Base-by-base conservation (phyloP, 2,113 vertebrate genomes). In the Ophiodon elongatus region DNA sequence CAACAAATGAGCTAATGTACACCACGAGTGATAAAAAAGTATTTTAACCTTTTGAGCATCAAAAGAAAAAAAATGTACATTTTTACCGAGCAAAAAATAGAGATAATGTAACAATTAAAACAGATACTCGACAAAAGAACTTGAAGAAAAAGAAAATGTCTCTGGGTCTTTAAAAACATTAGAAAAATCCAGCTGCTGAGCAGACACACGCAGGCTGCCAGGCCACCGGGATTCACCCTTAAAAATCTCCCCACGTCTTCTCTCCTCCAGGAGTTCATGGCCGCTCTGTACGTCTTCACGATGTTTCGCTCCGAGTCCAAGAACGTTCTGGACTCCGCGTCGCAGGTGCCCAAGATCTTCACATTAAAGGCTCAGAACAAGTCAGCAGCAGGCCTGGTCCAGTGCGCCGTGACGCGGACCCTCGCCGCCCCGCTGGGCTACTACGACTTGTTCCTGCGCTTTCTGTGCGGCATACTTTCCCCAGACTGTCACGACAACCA, bases 361-460 rank as follows among this genome's bases (percentile, higher is more conserved):
- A 29, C 47, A 8, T 6, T 27, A 7, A 88, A 76, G 67, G 69
- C 71, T 15, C 73, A 70, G 6, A 43, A 2, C 50, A 89, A 35
- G 14, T 74, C 82, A 0, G 43, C 90, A 23, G 67, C 25, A 1
- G 82, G 86, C 0, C 66, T 96, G n/a, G 70, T 93, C 83, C 87
- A 88, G n/a, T 65, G 70, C 4, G 94, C 91, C 7, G 1, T 93
- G 25, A 33, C 41, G 2, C 73, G 35, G 35, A 84, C 85, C 21
- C 41, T 92, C 7, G 8, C 1, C 23, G 54, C 85, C 14, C 54
- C 23, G 0, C 62, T 63, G 4, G 93, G 94, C 23, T 74, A 89
- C 10, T 88, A 92, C 6, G 95, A 96, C 66, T 82, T 96, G 78
- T 93, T 95, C 67, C 64, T 96, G 70, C 94, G 92, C 39, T 95